Percentiles rank a stretch among this genome's conserved stretches.
These are phyloP conservation scores for Gari tellinella DNA, from an alignment of 2,888 invertebrate species.

Conservation along the genomic window DNA sequence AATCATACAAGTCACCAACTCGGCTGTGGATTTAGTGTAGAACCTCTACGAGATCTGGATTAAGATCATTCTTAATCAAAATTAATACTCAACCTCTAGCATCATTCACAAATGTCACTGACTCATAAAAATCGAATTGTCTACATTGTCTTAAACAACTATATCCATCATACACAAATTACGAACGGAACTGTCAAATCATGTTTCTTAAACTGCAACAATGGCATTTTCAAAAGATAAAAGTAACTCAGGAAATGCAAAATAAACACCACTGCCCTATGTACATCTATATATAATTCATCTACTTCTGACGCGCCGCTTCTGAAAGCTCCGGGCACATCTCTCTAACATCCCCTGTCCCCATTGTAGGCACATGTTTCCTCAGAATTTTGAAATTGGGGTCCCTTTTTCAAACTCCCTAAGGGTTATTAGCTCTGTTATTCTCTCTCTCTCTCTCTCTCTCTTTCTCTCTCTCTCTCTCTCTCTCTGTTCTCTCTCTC, in stretches of 20 bases:
- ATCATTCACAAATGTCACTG: not conserved
- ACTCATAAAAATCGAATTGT: not conserved
- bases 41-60: not conserved
- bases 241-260: not conserved
- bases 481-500: not conserved
- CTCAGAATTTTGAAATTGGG: too few species aligned
- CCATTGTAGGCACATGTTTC: too few species aligned
- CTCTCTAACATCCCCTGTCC: too few species aligned
- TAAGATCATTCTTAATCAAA: slow-evolving; percentile 5
- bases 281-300: not conserved
- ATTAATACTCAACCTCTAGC: not conserved
- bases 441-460: not conserved
- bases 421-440: too few species aligned
- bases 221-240: not conserved
- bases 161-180: not conserved
- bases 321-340: too few species aligned
- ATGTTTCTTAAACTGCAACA: not conserved
- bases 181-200: not conserved
- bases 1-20: not conserved
- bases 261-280: not conserved
- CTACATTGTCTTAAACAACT: not conserved
- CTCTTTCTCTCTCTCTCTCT: too few species aligned
- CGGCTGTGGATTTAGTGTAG: not conserved
- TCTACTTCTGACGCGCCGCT: too few species aligned
- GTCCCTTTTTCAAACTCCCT: too few species aligned